Evolutionary conservation across 2,888 invertebrate genomes (phyloP), one percentile per base, ranked within the genome.

Genomic region (Stenchaetothrips biformis): DNA sequence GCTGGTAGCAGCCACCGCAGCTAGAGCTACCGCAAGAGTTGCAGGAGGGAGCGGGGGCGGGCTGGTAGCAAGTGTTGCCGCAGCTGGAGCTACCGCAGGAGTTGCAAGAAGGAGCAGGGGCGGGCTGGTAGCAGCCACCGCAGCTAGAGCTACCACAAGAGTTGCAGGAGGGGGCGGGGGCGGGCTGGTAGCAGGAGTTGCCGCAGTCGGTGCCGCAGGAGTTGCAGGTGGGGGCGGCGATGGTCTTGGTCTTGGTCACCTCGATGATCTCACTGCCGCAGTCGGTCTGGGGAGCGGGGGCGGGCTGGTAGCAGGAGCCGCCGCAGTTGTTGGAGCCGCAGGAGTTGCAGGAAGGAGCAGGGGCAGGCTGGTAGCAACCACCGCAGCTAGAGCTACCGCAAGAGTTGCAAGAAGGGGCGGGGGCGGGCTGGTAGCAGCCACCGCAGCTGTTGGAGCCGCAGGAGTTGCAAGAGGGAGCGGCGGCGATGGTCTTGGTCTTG

Each of bases 381-480:
- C 21, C 21, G 21, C 21, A 18, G 67, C 6, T n/a, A 21, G 21
- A 7, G 21, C n/a, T 21, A 21, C 67, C 67, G 67, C 67, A 67
- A 21, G 67, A 21, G 67, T 67, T 67, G 67, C 67, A 67, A 9
- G 7, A 2, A 2, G 16, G 62, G 62, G 62, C n/a, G 62, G 62
- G n/a, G 62, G 62, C 37, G 37, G 37, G 18, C 18, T 16, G 62
- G n/a, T 13, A 16, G 62, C 62, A 62, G 62, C n/a, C n/a, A n/a
- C n/a, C 7, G 62, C n/a, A 7, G 62, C 18, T 16, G 62, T 7
- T n/a, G 62, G n/a, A n/a, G n/a, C 62, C 62, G 62, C 62, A 62
- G 62, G 62, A n/a, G 62, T 62, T n/a, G 62, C 62, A 62, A n/a
- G 67, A 21, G n/a, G 18, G 67, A 74, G 67, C 21, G 67, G 67